Conservation (phyloP, 1,140 invertebrate species). For the Arctopsyche grandis region DNA sequence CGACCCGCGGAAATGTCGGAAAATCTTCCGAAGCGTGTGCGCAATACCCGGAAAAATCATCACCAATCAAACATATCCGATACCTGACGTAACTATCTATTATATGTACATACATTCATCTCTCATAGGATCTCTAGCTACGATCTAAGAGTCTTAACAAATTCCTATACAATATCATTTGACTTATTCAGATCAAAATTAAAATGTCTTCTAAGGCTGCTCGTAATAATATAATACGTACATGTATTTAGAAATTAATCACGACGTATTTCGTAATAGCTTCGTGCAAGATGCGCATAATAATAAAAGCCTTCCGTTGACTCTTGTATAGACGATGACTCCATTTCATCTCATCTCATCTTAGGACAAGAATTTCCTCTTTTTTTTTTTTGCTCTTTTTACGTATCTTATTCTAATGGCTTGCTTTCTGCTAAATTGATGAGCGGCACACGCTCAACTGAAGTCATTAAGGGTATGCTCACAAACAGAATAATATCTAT, state of each 20-base stretch:
- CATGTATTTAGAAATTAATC: too few species aligned
- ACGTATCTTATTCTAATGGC: constrained; percentile 13
- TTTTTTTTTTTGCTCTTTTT: not conserved
- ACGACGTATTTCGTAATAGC: too few species aligned
- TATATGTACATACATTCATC: too few species aligned
- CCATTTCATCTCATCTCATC: constrained; percentile 14
- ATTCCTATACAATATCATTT: too few species aligned
- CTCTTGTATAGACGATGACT: not conserved
- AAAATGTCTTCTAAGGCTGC: not conserved
- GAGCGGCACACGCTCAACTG: not conserved
- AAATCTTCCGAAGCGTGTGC: too few species aligned
- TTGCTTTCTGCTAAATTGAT: constrained; percentile 19
- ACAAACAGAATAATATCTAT: not conserved
- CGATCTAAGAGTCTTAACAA: too few species aligned
- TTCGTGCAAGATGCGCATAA: not conserved
- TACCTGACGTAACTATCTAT: too few species aligned
- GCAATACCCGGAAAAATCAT: too few species aligned
- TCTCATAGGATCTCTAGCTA: too few species aligned
- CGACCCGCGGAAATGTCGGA: not conserved
- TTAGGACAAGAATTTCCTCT: not conserved
- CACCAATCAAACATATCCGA: too few species aligned
- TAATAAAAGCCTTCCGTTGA: not conserved
- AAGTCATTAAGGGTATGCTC: constrained; percentile 13
- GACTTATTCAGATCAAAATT: not conserved
- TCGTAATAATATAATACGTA: not conserved